phyloP scores from a whole-genome alignment of 64 coral and sea anemone species.

The Pocillopora verrucosa region DNA sequence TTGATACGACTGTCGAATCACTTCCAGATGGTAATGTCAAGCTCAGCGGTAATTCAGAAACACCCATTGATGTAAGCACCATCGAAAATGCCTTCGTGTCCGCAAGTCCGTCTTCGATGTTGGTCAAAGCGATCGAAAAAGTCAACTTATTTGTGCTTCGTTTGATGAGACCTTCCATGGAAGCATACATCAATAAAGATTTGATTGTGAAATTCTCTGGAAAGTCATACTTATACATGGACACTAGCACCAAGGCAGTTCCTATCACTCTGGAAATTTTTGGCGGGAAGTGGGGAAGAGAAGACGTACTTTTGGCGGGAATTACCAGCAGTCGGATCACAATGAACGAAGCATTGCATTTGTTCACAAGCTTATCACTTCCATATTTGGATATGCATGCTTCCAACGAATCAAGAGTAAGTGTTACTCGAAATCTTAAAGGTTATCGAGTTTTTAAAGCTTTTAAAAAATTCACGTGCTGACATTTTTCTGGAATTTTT shows the following conservation, averaged over 20 bases:
- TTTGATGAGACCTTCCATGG: slow-evolving; percentile 68
- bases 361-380: slow-evolving; percentile 57
- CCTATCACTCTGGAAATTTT: slow-evolving; percentile 71
- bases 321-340: slow-evolving; percentile 59
- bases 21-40: slow-evolving; percentile 45
- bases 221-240: slow-evolving; percentile 31
- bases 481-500: neutral
- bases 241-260: slow-evolving; percentile 7
- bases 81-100: slow-evolving; percentile 77
- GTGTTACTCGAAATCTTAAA: slow-evolving; percentile 23
- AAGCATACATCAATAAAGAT: slow-evolving; percentile 64
- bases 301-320: slow-evolving; percentile 65
- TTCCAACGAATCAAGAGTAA: slow-evolving; percentile 63
- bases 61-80: slow-evolving; percentile 71
- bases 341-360: slow-evolving; percentile 54
- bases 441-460: neutral
- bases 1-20: slow-evolving; percentile 63
- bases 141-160: slow-evolving; percentile 60
- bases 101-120: slow-evolving; percentile 27
- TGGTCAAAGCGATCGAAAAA: slow-evolving; percentile 50
- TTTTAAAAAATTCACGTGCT: neutral
- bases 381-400: slow-evolving; percentile 64
- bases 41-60: slow-evolving; percentile 57
- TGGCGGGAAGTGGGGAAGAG: slow-evolving; percentile 46
- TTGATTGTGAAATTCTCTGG: slow-evolving; percentile 79